Percentiles rank a stretch among this genome's conserved stretches.
Evolutionary conservation across 2,888 invertebrate genomes (phyloP).

Genomic region (Eudasyphora cyanicolor): DNA sequence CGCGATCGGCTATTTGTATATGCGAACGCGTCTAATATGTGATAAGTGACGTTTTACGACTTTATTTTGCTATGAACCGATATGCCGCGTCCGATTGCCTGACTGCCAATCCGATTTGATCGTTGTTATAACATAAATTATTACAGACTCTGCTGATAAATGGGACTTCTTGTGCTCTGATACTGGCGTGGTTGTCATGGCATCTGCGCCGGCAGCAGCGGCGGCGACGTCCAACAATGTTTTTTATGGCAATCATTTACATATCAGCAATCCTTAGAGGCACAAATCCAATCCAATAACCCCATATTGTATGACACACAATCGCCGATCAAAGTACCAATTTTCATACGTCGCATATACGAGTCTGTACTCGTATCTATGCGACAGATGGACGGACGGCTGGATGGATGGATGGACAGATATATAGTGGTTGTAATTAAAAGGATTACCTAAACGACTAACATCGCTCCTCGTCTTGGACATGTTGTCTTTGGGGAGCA

Average conservation of each 20-base stretch:
- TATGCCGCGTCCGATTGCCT: constrained; percentile 42
- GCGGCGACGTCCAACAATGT: constrained; percentile 5
- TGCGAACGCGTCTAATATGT: constrained; percentile 62
- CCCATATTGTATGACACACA: constrained; percentile 7
- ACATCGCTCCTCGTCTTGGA: not conserved
- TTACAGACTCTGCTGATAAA: constrained; percentile 19
- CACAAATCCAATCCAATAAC: not conserved
- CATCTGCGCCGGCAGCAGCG: not conserved
- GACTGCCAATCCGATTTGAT: constrained; percentile 24
- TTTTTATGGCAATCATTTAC: constrained; percentile 20
- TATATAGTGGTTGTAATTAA: constrained; percentile 5
- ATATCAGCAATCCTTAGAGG: not conserved
- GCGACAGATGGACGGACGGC: not conserved
- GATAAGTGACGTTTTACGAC: constrained; percentile 66
- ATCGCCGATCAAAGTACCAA: constrained; percentile 2
- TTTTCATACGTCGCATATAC: not conserved
- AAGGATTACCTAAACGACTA: constrained; percentile 26
- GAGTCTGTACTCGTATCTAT: not conserved
- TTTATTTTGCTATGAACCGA: constrained; percentile 59
- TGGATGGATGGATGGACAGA: too few species aligned
- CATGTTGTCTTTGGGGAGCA: constrained; percentile 10
- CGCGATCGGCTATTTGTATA: constrained; percentile 61
- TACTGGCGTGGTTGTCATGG: constrained; percentile 1
- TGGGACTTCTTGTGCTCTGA: constrained; percentile 1
- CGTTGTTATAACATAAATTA: constrained; percentile 39